Conservation (phyloP, 2,888 invertebrate species). For the Tanytarsus gracilentus region DNA sequence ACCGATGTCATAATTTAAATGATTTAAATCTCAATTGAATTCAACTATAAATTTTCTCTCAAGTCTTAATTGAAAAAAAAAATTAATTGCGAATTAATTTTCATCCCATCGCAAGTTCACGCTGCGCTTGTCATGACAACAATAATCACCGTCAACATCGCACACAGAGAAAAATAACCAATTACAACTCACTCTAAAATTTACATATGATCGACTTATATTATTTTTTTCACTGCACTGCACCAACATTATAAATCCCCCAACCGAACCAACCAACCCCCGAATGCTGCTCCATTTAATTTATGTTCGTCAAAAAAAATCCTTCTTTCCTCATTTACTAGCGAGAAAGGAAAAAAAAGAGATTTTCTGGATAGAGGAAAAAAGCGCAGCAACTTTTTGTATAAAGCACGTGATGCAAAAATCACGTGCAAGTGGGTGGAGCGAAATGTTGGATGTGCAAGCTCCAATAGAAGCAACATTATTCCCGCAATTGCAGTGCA, state of each 20-base stretch:
- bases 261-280: slow-evolving; percentile 13
- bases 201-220: slow-evolving; percentile 7
- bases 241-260: too few species aligned
- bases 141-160: too few species aligned
- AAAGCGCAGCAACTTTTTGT: neutral
- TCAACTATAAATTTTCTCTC: too few species aligned
- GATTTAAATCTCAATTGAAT: too few species aligned
- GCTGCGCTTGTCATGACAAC: too few species aligned
- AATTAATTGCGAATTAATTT: too few species aligned
- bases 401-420: slow-evolving; percentile 20
- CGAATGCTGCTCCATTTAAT: too few species aligned
- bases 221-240: slow-evolving; percentile 18
- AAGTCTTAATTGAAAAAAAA: too few species aligned
- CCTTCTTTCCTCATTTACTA: slow-evolving; percentile 3
- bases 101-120: too few species aligned
- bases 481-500: neutral
- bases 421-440: slow-evolving; percentile 24
- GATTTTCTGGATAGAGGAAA: neutral
- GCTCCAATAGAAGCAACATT: slow-evolving; percentile 28
- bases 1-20: too few species aligned
- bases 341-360: neutral
- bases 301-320: slow-evolving; percentile 2
- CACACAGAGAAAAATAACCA: neutral
- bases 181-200: neutral
- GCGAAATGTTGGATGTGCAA: slow-evolving; percentile 13